phyloP scores from a whole-genome alignment of 1,140 invertebrate genomes.

The Neuroterus valhalla region DNA sequence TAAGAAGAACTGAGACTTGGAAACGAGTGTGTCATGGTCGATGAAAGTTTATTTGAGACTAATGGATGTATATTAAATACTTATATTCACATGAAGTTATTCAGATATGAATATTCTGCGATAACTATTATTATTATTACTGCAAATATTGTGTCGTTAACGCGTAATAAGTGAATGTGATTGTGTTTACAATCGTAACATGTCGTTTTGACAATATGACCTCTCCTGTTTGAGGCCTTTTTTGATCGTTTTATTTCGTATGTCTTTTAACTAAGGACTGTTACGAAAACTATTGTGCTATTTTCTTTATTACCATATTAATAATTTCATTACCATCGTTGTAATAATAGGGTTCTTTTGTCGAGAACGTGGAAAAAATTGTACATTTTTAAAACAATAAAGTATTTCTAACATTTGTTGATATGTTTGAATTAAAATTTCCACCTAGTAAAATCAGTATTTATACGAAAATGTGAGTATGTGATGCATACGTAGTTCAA shows the following conservation, averaged over 20 bases:
- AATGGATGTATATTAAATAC: constrained; percentile 48
- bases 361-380: not conserved
- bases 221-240: not conserved
- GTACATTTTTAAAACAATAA: constrained; percentile 28
- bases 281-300: constrained; percentile 23
- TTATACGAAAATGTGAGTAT: no score
- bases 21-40: constrained; percentile 17
- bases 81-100: constrained; percentile 42
- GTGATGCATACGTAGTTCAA: no score
- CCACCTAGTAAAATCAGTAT: no score
- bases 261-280: not conserved
- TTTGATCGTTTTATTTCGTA: constrained; percentile 19
- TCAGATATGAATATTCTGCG: constrained; percentile 29
- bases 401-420: constrained; percentile 12
- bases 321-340: constrained; percentile 23
- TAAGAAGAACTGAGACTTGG: not conserved
- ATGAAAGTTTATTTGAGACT: constrained; percentile 43
- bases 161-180: constrained; percentile 46
- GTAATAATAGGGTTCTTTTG: constrained; percentile 8
- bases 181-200: constrained; percentile 38
- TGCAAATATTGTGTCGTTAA: constrained; percentile 52
- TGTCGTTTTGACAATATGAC: constrained; percentile 51
- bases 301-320: constrained; percentile 2
- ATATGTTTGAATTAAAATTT: not conserved
- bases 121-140: constrained; percentile 42